Evolutionary conservation across 1,140 invertebrate genomes (phyloP).

Genomic region (Leptinotarsa defecta): DNA sequence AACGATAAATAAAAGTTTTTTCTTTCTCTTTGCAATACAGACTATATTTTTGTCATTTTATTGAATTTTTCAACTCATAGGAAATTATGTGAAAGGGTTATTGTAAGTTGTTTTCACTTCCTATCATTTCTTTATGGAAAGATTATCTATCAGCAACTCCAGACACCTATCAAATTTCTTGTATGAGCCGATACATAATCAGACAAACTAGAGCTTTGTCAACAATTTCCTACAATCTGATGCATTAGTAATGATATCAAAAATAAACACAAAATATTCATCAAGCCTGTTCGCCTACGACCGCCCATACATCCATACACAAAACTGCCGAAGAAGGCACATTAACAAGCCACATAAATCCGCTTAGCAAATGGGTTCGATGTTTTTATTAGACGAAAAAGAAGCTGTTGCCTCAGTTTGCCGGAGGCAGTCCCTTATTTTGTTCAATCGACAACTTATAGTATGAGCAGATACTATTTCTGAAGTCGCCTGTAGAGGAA

Average conservation of each 20-base stretch:
- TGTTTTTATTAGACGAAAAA: neutral
- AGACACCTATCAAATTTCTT: too few relatives aligned
- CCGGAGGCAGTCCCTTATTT: neutral
- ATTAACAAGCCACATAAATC: neutral
- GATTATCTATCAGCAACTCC: too few relatives aligned
- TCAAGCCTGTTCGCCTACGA: neutral
- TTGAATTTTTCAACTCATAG: too few relatives aligned
- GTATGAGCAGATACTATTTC: neutral
- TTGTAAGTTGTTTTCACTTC: too few relatives aligned
- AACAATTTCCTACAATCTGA: neutral
- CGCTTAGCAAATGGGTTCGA: neutral
- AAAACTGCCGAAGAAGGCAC: neutral
- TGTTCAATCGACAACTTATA: neutral
- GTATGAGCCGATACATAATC: too few relatives aligned
- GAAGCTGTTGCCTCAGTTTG: neutral
- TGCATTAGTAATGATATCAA: neutral
- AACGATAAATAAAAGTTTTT: too few relatives aligned
- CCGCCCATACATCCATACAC: neutral
- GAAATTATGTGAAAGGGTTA: too few relatives aligned
- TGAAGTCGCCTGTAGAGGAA: neutral
- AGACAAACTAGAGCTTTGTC: neutral
- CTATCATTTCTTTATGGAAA: too few relatives aligned
- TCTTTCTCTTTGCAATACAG: too few relatives aligned
- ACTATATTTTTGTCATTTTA: too few relatives aligned
- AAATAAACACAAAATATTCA: neutral